A percentile compares a stretch with the other conserved stretches of the same genome.
These are phyloP conservation scores for Amia ocellicauda DNA, from an alignment of 2,113 vertebrate species.

Conservation along the genomic window DNA sequence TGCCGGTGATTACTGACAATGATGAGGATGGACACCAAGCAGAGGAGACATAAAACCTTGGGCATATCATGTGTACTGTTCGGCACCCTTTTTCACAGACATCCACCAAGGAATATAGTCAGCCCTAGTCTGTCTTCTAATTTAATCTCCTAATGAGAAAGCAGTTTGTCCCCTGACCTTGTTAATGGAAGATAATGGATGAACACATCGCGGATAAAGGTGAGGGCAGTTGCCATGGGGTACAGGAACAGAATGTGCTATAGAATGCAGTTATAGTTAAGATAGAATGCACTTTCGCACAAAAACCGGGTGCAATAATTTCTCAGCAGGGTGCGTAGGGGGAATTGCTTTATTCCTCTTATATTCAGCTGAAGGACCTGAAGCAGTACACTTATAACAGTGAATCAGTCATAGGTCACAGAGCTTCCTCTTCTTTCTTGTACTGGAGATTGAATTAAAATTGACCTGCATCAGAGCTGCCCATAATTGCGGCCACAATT, in stretches of 20 bases:
- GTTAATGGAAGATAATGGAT: slow-evolving; percentile 28
- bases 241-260: background rate
- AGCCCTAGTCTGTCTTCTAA: too few relatives aligned
- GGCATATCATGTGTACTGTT: too few relatives aligned
- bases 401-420: slow-evolving; percentile 8
- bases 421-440: too few relatives aligned
- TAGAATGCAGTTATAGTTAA: background rate
- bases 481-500: too few relatives aligned
- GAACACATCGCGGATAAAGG: slow-evolving; percentile 18
- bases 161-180: slow-evolving; percentile 29
- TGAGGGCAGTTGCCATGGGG: slow-evolving; percentile 3
- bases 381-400: slow-evolving; percentile 5
- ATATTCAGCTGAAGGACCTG: background rate
- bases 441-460: too few relatives aligned
- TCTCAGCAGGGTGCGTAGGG: background rate
- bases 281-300: slow-evolving; percentile 8
- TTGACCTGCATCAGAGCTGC: too few relatives aligned
- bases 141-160: slow-evolving; percentile 26
- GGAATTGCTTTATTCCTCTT: background rate
- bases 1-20: slow-evolving; percentile 25
- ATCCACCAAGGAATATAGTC: background rate
- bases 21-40: slow-evolving; percentile 19
- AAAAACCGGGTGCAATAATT: background rate
- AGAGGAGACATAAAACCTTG: slow-evolving; percentile 6
- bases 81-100: too few relatives aligned